Evolutionary conservation across 2,113 vertebrate genomes (phyloP).

Genomic region (Equus przewalskii): DNA sequence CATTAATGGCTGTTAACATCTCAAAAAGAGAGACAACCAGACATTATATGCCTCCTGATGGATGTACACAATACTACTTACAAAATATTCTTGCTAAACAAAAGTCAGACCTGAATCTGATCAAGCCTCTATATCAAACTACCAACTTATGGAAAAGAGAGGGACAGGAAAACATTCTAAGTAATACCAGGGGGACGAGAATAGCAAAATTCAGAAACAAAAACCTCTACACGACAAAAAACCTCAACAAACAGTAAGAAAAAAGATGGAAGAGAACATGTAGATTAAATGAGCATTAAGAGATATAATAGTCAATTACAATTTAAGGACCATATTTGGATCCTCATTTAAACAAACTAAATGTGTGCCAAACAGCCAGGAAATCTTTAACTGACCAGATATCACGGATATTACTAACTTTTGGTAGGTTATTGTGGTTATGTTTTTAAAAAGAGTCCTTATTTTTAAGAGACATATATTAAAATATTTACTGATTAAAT

Average conservation of each 20-base stretch:
- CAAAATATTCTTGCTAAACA: constrained; percentile 45
- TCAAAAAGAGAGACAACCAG: constrained; percentile 56
- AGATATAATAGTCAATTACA: neutral
- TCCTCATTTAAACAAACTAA: neutral
- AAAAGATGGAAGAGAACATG: neutral
- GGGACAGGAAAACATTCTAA: neutral
- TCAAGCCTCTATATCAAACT: constrained; percentile 8
- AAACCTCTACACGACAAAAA: neutral
- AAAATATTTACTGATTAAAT: constrained; percentile 28
- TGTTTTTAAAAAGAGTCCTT: neutral
- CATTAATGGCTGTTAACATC: constrained; percentile 54
- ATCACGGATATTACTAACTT: neutral
- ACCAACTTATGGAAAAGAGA: neutral
- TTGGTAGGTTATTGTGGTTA: neutral
- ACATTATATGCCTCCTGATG: constrained; percentile 23
- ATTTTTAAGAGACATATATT: neutral
- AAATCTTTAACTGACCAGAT: neutral
- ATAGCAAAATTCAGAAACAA: neutral
- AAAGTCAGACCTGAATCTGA: constrained; percentile 36
- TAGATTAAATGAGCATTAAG: neutral
- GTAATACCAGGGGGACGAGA: neutral
- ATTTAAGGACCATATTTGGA: neutral
- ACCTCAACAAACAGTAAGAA: neutral
- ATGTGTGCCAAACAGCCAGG: neutral
- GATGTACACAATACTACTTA: neutral